Conservation (phyloP, 1,140 invertebrate species). For the Tetraneura akinire region DNA sequence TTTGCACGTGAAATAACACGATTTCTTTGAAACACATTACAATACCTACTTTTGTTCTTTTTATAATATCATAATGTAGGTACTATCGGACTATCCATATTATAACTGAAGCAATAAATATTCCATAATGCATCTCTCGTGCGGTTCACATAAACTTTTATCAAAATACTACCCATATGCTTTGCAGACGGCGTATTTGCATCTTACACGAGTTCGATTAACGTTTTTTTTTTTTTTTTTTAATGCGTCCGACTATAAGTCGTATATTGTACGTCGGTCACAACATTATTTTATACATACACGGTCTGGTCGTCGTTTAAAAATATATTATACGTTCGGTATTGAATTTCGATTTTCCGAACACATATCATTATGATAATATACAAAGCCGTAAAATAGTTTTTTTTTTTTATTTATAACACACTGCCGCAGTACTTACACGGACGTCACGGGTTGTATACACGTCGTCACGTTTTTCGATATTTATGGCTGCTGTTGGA, state of each 20-base stretch:
- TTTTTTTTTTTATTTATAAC: too few species aligned
- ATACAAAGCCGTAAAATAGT: too few species aligned
- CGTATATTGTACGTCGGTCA: background rate
- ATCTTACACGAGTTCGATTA: background rate
- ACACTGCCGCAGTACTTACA: background rate
- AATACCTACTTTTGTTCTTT: too few species aligned
- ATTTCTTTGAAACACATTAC: too few species aligned
- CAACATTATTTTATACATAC: background rate
- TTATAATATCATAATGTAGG: too few species aligned
- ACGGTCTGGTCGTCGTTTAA: background rate
- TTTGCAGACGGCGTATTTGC: background rate
- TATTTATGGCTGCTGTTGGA: slow-evolving; percentile 17
- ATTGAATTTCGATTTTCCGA: background rate
- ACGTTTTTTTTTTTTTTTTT: background rate
- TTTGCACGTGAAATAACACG: too few species aligned
- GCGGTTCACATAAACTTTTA: too few species aligned
- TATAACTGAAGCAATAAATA: too few species aligned
- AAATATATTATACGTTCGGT: background rate
- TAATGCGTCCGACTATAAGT: background rate
- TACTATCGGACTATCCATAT: too few species aligned
- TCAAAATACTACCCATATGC: too few species aligned
- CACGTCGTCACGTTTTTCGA: background rate
- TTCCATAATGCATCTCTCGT: too few species aligned
- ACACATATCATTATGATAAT: background rate
- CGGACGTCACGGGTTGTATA: background rate